Conservation (phyloP, 2,113 vertebrate genomes). For the Charina bottae region DNA sequence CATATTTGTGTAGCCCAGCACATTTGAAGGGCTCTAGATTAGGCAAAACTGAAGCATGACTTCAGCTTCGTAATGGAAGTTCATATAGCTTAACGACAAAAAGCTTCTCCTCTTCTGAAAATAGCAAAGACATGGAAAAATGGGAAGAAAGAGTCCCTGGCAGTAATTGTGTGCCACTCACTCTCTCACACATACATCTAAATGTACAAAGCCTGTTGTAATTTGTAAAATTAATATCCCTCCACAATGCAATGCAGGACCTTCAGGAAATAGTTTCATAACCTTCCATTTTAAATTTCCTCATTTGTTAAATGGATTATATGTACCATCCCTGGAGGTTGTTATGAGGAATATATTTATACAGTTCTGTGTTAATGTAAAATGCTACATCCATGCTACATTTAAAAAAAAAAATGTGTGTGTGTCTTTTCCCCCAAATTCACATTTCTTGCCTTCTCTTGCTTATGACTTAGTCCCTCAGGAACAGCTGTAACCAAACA, state of each 20-base stretch:
- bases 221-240: not conserved
- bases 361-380: not conserved
- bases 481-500: constrained; percentile 51
- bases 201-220: not conserved
- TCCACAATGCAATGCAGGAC: not conserved
- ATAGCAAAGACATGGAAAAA: not conserved
- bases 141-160: not conserved
- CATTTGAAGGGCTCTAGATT: not conserved
- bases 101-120: not conserved
- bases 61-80: not conserved
- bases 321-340: not conserved
- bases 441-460: constrained; percentile 49
- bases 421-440: constrained; percentile 18
- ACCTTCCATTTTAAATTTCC: not conserved
- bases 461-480: constrained; percentile 54
- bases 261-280: not conserved
- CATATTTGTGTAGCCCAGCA: not conserved
- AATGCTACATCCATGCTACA: constrained; percentile 12
- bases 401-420: too few relatives aligned
- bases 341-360: constrained; percentile 3
- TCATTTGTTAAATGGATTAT: constrained; percentile 11
- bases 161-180: not conserved
- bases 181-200: not conserved
- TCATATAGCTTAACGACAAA: not conserved
- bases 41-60: not conserved